These are phyloP conservation scores for Ormyrus nitidulus DNA, from an alignment of 2,888 invertebrate species.

Conservation along the genomic window DNA sequence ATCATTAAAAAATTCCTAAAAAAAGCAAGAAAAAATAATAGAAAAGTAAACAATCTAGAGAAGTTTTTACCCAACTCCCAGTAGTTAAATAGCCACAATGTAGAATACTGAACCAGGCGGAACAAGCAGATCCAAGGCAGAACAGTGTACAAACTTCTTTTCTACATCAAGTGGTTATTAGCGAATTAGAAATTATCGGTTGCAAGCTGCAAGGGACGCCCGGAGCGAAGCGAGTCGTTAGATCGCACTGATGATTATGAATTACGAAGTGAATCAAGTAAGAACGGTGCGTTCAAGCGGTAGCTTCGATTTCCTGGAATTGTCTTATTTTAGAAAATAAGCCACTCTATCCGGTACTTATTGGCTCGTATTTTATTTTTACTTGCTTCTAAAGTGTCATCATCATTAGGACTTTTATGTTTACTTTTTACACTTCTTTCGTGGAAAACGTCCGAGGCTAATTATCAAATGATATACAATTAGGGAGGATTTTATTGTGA, in stretches of 20 bases:
- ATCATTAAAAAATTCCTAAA: constrained; percentile 20
- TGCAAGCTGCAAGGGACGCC: constrained; percentile 42
- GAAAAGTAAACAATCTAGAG: constrained; percentile 4
- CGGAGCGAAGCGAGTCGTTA: neutral
- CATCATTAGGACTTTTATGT: constrained; percentile 42
- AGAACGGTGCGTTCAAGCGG: neutral
- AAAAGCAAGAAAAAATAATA: neutral
- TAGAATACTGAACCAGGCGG: too few species aligned
- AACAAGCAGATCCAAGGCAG: too few species aligned
- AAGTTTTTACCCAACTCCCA: neutral
- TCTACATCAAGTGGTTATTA: constrained; percentile 51
- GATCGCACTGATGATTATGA: constrained; percentile 2
- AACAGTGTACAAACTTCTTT: constrained; percentile 1
- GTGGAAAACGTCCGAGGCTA: too few species aligned
- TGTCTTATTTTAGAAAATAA: neutral
- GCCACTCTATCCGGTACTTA: constrained; percentile 19
- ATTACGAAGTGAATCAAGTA: constrained; percentile 1
- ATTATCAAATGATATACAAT: too few species aligned
- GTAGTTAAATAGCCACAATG: too few species aligned
- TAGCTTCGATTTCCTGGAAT: constrained; percentile 11
- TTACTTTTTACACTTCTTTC: constrained; percentile 14
- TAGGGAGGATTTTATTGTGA: too few species aligned
- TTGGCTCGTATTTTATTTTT: constrained; percentile 23
- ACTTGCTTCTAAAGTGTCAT: constrained; percentile 20
- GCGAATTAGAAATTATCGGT: constrained; percentile 60